Conservation (phyloP, 2,113 vertebrate genomes). For the Lepidothrix coronata region DNA sequence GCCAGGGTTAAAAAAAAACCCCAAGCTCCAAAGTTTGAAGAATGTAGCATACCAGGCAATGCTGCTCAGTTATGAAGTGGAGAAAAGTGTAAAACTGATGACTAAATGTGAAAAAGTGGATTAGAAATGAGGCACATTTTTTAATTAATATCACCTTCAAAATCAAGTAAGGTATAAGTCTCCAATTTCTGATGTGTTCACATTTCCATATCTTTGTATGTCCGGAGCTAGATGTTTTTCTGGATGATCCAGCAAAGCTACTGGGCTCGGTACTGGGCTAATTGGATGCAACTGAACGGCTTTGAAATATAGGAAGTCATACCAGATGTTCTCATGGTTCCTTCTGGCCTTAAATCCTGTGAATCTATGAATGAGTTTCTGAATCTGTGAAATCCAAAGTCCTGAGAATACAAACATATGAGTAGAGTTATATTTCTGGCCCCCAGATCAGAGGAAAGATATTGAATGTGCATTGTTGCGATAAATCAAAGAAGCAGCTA, state of each 20-base stretch:
- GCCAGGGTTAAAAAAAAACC: not conserved
- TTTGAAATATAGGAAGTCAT: conserved; percentile 56
- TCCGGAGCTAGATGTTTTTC: not conserved
- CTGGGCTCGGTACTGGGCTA: not conserved
- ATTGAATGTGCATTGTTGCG: conserved; percentile 55
- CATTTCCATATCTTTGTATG: not conserved
- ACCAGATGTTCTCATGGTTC: conserved; percentile 53
- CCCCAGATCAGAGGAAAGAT: conserved; percentile 51
- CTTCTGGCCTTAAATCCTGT: conserved; percentile 44
- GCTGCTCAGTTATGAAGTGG: not conserved
- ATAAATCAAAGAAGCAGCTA: conserved; percentile 61
- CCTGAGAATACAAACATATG: conserved; percentile 62
- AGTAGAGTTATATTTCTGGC: conserved; percentile 60
- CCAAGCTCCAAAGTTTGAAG: not conserved
- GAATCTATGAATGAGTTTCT: conserved; percentile 61
- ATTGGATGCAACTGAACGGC: conserved; percentile 36
- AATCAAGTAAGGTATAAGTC: not conserved
- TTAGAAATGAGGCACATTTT: not conserved
- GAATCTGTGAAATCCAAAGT: conserved; percentile 42
- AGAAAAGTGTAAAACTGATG: not conserved
- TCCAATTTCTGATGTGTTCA: not conserved
- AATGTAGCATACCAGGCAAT: not conserved
- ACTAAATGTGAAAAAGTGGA: not conserved
- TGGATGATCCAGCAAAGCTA: conserved; percentile 21
- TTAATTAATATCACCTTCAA: not conserved